These are phyloP conservation scores for Microtus agrestis DNA, from an alignment of 2,797 vertebrate genomes.

Conservation along the genomic window DNA sequence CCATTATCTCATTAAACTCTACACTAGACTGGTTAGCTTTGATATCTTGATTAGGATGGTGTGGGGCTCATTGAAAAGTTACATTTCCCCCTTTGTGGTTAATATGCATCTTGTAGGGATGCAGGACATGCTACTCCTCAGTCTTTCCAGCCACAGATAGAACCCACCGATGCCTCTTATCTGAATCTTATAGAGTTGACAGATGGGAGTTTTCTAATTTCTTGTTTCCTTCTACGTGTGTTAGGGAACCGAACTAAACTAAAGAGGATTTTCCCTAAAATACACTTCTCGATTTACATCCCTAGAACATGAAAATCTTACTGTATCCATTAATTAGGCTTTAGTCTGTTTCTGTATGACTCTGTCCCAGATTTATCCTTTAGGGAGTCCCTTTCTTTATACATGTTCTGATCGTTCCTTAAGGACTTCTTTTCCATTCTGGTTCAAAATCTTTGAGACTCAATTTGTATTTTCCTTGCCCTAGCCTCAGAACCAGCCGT, in stretches of 20 bases:
- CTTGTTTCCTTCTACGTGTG: not conserved
- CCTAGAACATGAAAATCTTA: not conserved
- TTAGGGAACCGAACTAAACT: not conserved
- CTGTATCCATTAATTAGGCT: not conserved
- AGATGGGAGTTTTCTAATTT: slow-evolving; percentile 54
- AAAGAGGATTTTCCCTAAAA: slow-evolving; percentile 14
- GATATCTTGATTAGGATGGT: not conserved
- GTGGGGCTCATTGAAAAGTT: not conserved
- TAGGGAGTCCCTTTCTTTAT: not conserved
- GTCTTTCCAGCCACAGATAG: not conserved
- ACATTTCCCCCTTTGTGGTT: not conserved
- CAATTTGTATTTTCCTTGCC: slow-evolving; percentile 3
- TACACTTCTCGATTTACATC: slow-evolving; percentile 11
- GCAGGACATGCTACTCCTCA: not conserved
- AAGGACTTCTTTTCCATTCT: slow-evolving; percentile 18
- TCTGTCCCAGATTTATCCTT: slow-evolving; percentile 7
- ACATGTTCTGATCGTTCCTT: not conserved
- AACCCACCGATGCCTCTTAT: slow-evolving; percentile 12
- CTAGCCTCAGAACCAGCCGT: not conserved
- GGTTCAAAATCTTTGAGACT: not conserved
- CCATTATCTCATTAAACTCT: not conserved
- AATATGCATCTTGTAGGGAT: not conserved
- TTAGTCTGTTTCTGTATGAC: not conserved
- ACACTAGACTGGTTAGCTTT: not conserved
- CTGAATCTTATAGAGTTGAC: slow-evolving; percentile 5